Evolutionary conservation across 2,888 invertebrate species (phyloP), one percentile per base, ranked within the genome.

Genomic region (Stramonita haemastoma): DNA sequence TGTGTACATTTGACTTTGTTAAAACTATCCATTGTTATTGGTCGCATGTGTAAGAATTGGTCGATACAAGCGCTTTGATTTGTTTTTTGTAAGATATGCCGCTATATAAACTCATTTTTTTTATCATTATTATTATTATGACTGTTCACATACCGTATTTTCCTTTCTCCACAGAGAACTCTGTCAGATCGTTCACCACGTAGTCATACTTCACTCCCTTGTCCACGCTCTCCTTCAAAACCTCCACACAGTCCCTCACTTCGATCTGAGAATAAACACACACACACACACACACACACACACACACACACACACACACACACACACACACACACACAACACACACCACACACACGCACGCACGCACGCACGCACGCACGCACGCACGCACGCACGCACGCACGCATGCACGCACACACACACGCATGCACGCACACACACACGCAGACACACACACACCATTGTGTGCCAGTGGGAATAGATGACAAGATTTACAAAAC

Each of bases 151-250:
- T 26, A 94, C 94, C 93, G 77, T 90, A 90, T 26, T 91, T 92
- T 15, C 92, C 93, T 46, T 92, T 93, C 84, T 93, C 92, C 19
- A 99, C 98, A 22, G 98, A 98, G 93, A 98, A 98, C 95, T 99
- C 99, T 0, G 99, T 99, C 91, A 99, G 97, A 96, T 99, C 99
- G 4, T 98, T 98, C 95, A 99, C 98, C 60, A 99, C 97, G 94
- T 98, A 98, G 96, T 99, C 99, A 94, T 98, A 98, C 94, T 97
- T 97, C 93, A 97, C 97, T n/a, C 97, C 97, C 19, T 93, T 92
- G 32, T 91, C 90, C 26, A 97, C 97, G 96, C 98, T 98, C 92
- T 98, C 97, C 83, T 97, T 97, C 92, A 99, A 96, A 1, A 92
- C 97, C 93, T 98, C 97, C 96, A 98, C 97, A 96, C 99, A 99